Conservation (phyloP, 2,113 vertebrate genomes). For the Pionites leucogaster region DNA sequence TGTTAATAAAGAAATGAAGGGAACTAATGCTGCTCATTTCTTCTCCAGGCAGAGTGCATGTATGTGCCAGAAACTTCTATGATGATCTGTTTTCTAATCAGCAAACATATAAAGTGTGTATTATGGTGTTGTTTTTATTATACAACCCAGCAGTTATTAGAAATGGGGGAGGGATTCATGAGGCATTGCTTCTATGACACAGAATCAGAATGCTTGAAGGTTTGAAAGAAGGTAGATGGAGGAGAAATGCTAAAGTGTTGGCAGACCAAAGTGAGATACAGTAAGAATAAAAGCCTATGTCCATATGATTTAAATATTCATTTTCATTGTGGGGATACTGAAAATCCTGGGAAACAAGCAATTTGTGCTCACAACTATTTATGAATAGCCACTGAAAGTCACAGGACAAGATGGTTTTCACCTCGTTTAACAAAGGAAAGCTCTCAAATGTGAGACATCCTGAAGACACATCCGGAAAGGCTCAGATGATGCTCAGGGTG, state of each 20-base stretch:
- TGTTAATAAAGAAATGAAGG: neutral
- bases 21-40: neutral
- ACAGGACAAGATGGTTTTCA: neutral
- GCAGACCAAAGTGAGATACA: neutral
- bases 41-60: neutral
- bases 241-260: neutral
- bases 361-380: neutral
- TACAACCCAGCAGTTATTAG: neutral
- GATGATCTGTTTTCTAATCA: neutral
- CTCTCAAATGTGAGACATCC: neutral
- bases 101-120: neutral
- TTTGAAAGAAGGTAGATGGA: neutral
- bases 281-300: neutral
- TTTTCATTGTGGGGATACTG: neutral
- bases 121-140: neutral
- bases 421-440: neutral
- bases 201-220: neutral
- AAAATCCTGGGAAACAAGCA: neutral
- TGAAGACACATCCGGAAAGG: neutral
- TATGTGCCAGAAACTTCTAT: neutral
- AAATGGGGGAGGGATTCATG: neutral
- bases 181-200: neutral
- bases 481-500: neutral
- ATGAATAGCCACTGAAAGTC: neutral
- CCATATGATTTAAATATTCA: neutral